These are phyloP conservation scores for Vesta saturnalis DNA, from an alignment of 2,888 invertebrate species.

Conservation along the genomic window DNA sequence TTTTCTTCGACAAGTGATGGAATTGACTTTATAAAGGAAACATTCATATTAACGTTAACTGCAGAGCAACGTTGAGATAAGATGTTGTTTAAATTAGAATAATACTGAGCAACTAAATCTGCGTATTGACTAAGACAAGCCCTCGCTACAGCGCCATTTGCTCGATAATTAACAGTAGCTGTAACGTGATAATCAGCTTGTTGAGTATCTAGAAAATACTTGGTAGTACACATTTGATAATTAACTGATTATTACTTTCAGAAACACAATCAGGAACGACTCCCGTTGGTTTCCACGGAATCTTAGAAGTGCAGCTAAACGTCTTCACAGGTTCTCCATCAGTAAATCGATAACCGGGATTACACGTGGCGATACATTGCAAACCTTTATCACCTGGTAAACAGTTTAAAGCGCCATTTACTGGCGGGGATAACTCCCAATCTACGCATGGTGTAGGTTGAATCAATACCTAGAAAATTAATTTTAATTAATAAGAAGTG, in stretches of 20 bases:
- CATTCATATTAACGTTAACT: slow-evolving; percentile 94
- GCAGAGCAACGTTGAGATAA: slow-evolving; percentile 93
- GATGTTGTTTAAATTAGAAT: slow-evolving; percentile 79
- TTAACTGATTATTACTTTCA: slow-evolving; percentile 72
- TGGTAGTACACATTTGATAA: background rate
- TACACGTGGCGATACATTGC: slow-evolving; percentile 91
- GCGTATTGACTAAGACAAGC: slow-evolving; percentile 87
- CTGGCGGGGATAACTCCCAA: slow-evolving; percentile 91
- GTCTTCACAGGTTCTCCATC: slow-evolving; percentile 90
- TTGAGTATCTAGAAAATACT: slow-evolving; percentile 75
- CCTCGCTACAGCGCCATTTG: slow-evolving; percentile 88
- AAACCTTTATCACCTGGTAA: slow-evolving; percentile 83
- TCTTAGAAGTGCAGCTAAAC: slow-evolving; percentile 83
- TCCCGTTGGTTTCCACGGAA: slow-evolving; percentile 86
- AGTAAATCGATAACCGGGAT: slow-evolving; percentile 88
- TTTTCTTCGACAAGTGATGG: slow-evolving; percentile 87
- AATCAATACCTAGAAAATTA: slow-evolving; percentile 79
- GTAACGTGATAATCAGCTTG: slow-evolving; percentile 95
- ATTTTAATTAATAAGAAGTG: background rate
- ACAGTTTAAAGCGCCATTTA: slow-evolving; percentile 89
- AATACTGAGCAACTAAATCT: slow-evolving; percentile 83
- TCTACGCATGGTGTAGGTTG: slow-evolving; percentile 95
- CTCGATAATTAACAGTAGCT: slow-evolving; percentile 85
- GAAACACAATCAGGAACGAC: slow-evolving; percentile 96
- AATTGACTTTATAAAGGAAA: slow-evolving; percentile 85